These are phyloP conservation scores for Hirtodrosophila trivittata DNA, from an alignment of 2,888 invertebrate genomes.

Conservation along the genomic window DNA sequence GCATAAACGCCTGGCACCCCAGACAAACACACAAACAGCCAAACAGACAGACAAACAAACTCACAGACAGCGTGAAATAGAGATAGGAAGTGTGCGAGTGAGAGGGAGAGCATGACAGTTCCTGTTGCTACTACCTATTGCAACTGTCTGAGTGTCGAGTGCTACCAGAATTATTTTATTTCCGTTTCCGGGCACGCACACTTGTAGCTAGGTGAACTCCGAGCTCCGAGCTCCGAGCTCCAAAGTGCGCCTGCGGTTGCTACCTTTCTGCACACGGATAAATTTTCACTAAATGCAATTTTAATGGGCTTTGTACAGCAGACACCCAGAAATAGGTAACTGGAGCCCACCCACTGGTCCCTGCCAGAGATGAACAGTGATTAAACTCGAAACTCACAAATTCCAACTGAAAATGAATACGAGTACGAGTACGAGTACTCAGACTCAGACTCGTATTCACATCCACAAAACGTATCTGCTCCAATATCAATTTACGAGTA, in stretches of 20 bases:
- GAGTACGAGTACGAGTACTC: too few relatives aligned
- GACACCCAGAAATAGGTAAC: conserved; percentile 38
- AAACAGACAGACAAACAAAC: conserved; percentile 32
- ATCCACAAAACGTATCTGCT: too few relatives aligned
- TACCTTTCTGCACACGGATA: conserved; percentile 68
- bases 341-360: conserved; percentile 9
- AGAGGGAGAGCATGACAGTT: conserved; percentile 21
- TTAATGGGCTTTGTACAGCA: conserved; percentile 66
- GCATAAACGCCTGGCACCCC: conserved; percentile 67
- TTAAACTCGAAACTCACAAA: conserved; percentile 8
- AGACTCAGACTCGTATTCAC: too few relatives aligned
- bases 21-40: conserved; percentile 26
- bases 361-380: conserved; percentile 37
- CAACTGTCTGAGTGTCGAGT: conserved; percentile 41
- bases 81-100: conserved; percentile 12
- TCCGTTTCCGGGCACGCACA: conserved; percentile 76
- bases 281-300: conserved; percentile 77
- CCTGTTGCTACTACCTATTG: conserved; percentile 40
- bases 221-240: too few relatives aligned
- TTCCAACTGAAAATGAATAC: too few relatives aligned
- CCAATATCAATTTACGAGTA: too few relatives aligned
- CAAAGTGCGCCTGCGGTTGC: conserved; percentile 70
- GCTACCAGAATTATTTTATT: conserved; percentile 74
- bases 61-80: conserved; percentile 19
- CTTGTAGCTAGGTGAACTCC: conserved; percentile 51